Percentiles rank a stretch among this genome's conserved stretches.
Evolutionary conservation across 2,113 vertebrate genomes (phyloP).

Genomic region (Ammodramus savannarum): DNA sequence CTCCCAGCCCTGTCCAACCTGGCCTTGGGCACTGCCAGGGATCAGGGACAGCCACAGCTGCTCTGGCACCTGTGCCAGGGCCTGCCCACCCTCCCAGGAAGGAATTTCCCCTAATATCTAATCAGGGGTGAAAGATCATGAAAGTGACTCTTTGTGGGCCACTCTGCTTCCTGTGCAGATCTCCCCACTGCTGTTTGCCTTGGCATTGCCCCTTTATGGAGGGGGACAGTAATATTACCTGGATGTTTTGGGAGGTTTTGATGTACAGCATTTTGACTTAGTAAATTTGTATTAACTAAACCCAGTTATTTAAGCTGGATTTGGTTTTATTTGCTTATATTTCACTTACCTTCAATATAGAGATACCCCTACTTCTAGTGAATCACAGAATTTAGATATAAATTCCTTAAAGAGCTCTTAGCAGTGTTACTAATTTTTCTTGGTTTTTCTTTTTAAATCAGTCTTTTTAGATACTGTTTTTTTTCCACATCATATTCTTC

Average conservation of each 20-base stretch:
- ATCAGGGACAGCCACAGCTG: neutral
- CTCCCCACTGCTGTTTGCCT: neutral
- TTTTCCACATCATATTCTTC: neutral
- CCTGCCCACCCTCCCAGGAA: fast-evolving
- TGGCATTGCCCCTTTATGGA: neutral
- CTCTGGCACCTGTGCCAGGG: neutral
- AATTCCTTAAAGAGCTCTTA: neutral
- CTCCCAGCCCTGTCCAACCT: fast-evolving
- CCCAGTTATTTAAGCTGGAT: neutral
- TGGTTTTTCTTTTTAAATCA: neutral
- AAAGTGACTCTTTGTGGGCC: neutral
- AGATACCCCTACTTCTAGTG: neutral
- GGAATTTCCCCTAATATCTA: neutral
- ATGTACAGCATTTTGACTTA: neutral
- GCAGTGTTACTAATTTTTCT: neutral
- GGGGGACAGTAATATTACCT: neutral
- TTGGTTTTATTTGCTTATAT: neutral
- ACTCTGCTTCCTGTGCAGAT: neutral
- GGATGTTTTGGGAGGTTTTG: neutral
- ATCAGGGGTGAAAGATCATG: neutral
- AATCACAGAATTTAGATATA: neutral
- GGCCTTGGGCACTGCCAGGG: neutral
- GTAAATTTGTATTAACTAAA: neutral
- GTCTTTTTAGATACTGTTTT: neutral
- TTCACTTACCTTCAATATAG: neutral